Conservation (phyloP, 2,113 vertebrate species). For the Platichthys stellatus region DNA sequence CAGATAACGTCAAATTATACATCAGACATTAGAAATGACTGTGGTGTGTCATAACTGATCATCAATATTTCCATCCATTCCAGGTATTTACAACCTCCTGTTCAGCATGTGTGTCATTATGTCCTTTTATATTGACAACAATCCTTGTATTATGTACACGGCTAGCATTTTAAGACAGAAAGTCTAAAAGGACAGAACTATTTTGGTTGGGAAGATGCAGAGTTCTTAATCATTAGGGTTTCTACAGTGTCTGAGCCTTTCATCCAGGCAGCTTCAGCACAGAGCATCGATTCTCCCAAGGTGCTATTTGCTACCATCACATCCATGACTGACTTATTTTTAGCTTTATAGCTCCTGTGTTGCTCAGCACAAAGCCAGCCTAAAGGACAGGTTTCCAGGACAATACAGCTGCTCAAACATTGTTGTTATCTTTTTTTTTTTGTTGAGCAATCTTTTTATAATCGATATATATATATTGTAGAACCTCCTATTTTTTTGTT, state of each 20-base stretch:
- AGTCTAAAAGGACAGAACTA: neutral
- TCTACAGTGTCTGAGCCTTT: slow-evolving; percentile 32
- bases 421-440: neutral
- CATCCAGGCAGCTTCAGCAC: slow-evolving; percentile 54
- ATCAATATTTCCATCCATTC: too few species aligned
- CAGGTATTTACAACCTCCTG: slow-evolving; percentile 8
- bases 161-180: neutral
- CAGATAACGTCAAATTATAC: too few species aligned
- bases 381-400: slow-evolving; percentile 34
- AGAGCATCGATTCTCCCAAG: slow-evolving; percentile 70
- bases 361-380: slow-evolving; percentile 56
- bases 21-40: too few species aligned
- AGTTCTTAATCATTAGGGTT: slow-evolving; percentile 52
- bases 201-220: slow-evolving; percentile 20
- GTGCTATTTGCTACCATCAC: slow-evolving; percentile 60
- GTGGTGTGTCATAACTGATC: too few species aligned
- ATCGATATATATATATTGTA: too few species aligned
- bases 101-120: neutral
- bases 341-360: slow-evolving; percentile 66
- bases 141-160: slow-evolving; percentile 2
- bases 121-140: neutral
- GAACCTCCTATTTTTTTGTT: neutral
- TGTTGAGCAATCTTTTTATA: too few species aligned
- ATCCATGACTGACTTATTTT: slow-evolving; percentile 75
- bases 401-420: slow-evolving; percentile 15